Conservation (phyloP, 2,113 vertebrate species). For the Colaptes auratus region DNA sequence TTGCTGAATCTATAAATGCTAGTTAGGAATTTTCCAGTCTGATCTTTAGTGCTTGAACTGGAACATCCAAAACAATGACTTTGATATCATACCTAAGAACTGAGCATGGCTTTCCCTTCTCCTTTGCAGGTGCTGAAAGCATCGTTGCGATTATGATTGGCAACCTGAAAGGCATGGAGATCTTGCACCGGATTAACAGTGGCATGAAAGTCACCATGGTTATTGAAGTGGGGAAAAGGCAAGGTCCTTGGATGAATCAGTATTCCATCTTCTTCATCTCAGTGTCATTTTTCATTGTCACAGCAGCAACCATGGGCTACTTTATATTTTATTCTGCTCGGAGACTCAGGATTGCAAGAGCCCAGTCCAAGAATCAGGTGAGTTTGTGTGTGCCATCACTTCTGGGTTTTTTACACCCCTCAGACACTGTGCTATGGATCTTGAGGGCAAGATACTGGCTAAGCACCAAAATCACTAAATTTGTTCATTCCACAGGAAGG, state of each 20-base stretch:
- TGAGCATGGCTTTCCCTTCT: constrained; percentile 9
- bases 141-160: constrained; percentile 88
- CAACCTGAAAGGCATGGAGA: constrained; percentile 80
- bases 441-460: not conserved
- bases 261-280: constrained; percentile 90
- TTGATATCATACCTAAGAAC: not conserved
- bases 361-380: constrained; percentile 84
- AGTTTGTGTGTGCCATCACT: not conserved
- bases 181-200: constrained; percentile 65
- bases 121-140: constrained; percentile 78
- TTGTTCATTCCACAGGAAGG: not conserved
- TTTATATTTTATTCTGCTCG: constrained; percentile 88
- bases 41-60: not conserved
- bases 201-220: constrained; percentile 80
- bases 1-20: not conserved
- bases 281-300: constrained; percentile 86
- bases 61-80: not conserved
- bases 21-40: not conserved
- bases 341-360: constrained; percentile 78
- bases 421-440: not conserved
- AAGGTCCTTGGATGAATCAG: constrained; percentile 81
- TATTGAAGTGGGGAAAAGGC: constrained; percentile 86
- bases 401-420: not conserved
- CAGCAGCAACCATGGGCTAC: constrained; percentile 85
- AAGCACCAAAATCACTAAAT: not conserved